These are phyloP conservation scores for Lithophane semibrunnea DNA, from an alignment of 2,888 invertebrate species.

Conservation along the genomic window DNA sequence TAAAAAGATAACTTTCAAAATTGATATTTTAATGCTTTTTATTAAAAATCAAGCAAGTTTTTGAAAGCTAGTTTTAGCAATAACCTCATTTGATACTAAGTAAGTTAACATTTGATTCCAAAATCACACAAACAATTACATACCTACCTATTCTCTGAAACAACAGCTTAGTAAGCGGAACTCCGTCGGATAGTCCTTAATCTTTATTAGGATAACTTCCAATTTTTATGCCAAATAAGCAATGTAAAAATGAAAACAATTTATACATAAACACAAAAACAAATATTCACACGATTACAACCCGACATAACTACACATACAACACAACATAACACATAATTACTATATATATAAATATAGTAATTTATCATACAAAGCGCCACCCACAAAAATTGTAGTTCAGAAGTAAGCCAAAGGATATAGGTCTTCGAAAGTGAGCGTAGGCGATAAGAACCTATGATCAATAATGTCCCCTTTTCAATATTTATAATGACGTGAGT, in stretches of 20 bases:
- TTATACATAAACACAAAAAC: not conserved
- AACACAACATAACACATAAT: not conserved
- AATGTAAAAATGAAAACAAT: not conserved
- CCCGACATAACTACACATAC: not conserved
- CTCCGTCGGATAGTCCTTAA: not conserved
- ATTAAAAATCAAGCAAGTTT: not conserved
- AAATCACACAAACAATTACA: no score
- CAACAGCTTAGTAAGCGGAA: not conserved
- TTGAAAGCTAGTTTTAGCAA: not conserved
- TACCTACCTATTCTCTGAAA: not conserved
- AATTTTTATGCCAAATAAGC: not conserved
- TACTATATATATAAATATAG: not conserved
- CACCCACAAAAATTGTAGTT: constrained; percentile 5
- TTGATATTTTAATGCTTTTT: no score
- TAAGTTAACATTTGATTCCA: not conserved
- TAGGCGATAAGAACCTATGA: constrained; percentile 29
- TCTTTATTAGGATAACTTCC: not conserved
- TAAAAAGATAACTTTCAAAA: no score
- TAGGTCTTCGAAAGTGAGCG: constrained; percentile 14
- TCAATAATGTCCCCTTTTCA: constrained; percentile 21
- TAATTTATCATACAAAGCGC: constrained; percentile 22
- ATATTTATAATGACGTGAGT: constrained; percentile 45
- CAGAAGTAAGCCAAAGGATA: not conserved
- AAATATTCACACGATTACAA: not conserved
- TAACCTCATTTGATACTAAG: not conserved